phyloP scores from a whole-genome alignment of 1,140 invertebrate species.

The Drosophila insularis region DNA sequence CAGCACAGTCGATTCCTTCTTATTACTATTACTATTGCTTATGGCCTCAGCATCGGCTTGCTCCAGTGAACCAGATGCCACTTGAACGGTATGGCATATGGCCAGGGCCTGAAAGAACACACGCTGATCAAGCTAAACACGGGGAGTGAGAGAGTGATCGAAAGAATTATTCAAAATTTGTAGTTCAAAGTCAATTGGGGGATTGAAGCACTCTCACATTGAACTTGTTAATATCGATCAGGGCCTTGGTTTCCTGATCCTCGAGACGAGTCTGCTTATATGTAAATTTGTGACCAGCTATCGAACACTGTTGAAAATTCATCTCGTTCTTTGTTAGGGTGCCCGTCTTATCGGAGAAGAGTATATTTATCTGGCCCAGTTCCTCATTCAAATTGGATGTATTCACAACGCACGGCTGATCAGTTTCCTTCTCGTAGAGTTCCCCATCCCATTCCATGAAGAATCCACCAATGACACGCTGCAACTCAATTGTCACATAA shows the following conservation, averaged over 20 bases:
- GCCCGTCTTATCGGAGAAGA: constrained; percentile 98
- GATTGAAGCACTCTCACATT: background rate
- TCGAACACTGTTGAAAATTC: constrained; percentile 96
- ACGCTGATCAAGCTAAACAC: constrained; percentile 23
- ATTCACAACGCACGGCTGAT: constrained; percentile 96
- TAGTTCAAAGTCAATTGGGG: too few relatives aligned
- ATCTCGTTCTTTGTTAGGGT: constrained; percentile 98
- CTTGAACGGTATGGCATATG: constrained; percentile 91
- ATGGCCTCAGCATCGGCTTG: constrained; percentile 11
- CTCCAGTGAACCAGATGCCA: constrained; percentile 77
- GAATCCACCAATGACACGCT: constrained; percentile 92
- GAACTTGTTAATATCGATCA: constrained; percentile 49
- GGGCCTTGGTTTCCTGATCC: constrained; percentile 21
- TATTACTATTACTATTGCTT: constrained; percentile 2
- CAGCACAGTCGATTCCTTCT: constrained; percentile 23
- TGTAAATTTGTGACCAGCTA: constrained; percentile 90
- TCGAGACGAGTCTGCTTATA: constrained; percentile 58
- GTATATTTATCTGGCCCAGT: constrained; percentile 95
- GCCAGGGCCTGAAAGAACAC: constrained; percentile 86
- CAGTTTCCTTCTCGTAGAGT: constrained; percentile 94
- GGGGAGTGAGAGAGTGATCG: too few relatives aligned
- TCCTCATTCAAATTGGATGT: constrained; percentile 99
- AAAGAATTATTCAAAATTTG: too few relatives aligned
- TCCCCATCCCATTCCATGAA: constrained; percentile 97
- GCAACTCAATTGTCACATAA: constrained; percentile 98